Conservation (phyloP, 2,797 vertebrate genomes). For the Mastacembelus armatus region DNA sequence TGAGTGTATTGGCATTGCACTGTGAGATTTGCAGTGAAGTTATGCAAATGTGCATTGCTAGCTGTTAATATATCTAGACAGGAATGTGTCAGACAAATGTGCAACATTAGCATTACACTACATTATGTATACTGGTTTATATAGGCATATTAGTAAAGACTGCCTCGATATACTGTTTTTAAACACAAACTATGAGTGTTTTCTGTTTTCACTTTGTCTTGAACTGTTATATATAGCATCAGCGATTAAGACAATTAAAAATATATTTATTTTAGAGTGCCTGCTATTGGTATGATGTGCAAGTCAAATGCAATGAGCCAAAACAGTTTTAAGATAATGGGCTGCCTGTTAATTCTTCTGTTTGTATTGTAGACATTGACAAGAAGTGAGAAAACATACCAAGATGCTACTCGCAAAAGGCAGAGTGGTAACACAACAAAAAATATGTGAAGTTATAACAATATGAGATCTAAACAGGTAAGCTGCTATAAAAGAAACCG, state of each 20-base stretch:
- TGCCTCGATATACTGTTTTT: too few species aligned
- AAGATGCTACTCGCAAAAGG: constrained; percentile 17
- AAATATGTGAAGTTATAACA: constrained; percentile 42
- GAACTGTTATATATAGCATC: neutral
- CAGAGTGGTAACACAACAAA: constrained; percentile 15
- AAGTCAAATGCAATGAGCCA: constrained; percentile 1
- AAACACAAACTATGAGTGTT: neutral
- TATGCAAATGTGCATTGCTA: neutral
- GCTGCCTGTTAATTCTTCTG: neutral
- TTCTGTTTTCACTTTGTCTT: neutral
- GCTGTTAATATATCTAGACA: neutral
- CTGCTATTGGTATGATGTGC: constrained; percentile 8
- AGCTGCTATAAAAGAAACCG: constrained; percentile 24
- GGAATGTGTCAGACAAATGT: neutral
- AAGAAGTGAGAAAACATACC: constrained; percentile 29
- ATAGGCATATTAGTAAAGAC: neutral
- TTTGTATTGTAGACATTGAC: constrained; percentile 6
- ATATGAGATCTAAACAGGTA: constrained; percentile 28
- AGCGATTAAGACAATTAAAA: neutral
- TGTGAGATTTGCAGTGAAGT: neutral
- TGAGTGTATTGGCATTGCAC: too few species aligned
- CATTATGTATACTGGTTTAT: too few species aligned
- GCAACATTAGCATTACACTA: neutral
- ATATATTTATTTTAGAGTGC: neutral
- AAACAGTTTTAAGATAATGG: neutral